phyloP scores from a whole-genome alignment of 2,113 vertebrate genomes.

The Nycticebus coucang region DNA sequence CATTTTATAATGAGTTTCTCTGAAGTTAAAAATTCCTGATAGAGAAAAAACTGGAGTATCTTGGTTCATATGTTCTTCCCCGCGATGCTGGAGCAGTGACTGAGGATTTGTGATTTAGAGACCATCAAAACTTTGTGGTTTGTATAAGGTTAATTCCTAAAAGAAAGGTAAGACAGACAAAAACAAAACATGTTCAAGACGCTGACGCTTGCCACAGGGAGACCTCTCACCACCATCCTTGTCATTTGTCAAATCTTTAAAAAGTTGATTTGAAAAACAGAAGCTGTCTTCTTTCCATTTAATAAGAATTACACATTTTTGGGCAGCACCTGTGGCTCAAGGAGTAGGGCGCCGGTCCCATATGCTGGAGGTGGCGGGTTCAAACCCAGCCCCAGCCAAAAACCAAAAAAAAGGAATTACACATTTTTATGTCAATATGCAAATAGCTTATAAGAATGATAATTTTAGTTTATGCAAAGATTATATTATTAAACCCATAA shows the following conservation, averaged over 20 bases:
- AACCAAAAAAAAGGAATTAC: too few species aligned
- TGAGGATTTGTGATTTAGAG: background rate
- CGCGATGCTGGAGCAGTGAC: background rate
- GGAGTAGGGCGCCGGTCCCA: too few species aligned
- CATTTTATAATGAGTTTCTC: slow-evolving; percentile 3
- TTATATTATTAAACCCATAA: background rate
- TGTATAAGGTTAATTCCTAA: background rate
- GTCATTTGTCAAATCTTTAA: background rate
- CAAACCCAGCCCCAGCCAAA: too few species aligned
- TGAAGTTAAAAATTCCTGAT: slow-evolving; percentile 11
- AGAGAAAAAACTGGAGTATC: background rate
- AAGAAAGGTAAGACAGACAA: background rate
- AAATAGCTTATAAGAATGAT: background rate
- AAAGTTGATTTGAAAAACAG: background rate
- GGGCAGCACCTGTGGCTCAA: too few species aligned
- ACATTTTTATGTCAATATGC: background rate
- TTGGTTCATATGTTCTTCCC: background rate
- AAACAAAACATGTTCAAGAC: background rate
- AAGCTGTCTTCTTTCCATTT: background rate
- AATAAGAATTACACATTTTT: slow-evolving; percentile 27
- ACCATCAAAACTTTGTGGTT: background rate
- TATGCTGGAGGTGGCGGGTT: too few species aligned
- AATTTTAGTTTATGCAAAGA: background rate
- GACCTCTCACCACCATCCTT: background rate
- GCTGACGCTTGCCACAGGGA: background rate